Evolutionary conservation across 2,888 invertebrate genomes (phyloP).

Genomic region (Scaptomyza reducta): DNA sequence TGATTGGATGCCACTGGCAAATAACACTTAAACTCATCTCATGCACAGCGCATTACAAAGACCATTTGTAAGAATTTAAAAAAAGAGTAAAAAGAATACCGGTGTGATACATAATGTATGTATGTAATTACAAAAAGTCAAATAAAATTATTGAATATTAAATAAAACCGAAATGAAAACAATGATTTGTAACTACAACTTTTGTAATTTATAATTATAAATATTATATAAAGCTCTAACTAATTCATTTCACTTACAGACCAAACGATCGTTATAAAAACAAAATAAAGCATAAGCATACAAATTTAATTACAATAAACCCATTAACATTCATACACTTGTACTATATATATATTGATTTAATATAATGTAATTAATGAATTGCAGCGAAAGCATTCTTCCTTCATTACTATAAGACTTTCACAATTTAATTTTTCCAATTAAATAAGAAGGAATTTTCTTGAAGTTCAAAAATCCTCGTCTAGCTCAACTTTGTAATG

Average conservation of each 20-base stretch:
- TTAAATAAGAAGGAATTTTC: slow-evolving; percentile 41
- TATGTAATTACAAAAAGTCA: slow-evolving; percentile 67
- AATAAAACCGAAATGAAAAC: slow-evolving; percentile 41
- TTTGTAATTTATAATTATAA: slow-evolving; percentile 55
- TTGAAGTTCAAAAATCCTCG: slow-evolving; percentile 26
- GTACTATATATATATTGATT: slow-evolving; percentile 71
- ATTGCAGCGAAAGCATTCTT: slow-evolving; percentile 21
- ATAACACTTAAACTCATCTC: slow-evolving; percentile 3
- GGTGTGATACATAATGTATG: slow-evolving; percentile 11
- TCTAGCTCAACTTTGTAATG: slow-evolving; percentile 60
- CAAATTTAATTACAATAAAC: slow-evolving; percentile 29
- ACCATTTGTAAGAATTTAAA: slow-evolving; percentile 22
- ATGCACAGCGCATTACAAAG: slow-evolving; percentile 12
- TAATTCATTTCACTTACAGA: slow-evolving; percentile 53
- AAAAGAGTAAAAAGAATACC: slow-evolving; percentile 25
- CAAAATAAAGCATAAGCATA: slow-evolving; percentile 13
- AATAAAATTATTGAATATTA: slow-evolving; percentile 66
- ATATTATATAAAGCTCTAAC: slow-evolving; percentile 34
- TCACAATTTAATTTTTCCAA: slow-evolving; percentile 25
- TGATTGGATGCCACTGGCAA: slow-evolving; percentile 29
- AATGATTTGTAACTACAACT: slow-evolving; percentile 46
- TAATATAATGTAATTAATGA: slow-evolving; percentile 44
- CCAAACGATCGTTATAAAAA: slow-evolving; percentile 43
- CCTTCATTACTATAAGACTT: slow-evolving; percentile 33
- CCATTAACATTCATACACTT: slow-evolving; percentile 38